Evolutionary conservation across 1,140 invertebrate genomes (phyloP).

Genomic region (Ceratina australensis): DNA sequence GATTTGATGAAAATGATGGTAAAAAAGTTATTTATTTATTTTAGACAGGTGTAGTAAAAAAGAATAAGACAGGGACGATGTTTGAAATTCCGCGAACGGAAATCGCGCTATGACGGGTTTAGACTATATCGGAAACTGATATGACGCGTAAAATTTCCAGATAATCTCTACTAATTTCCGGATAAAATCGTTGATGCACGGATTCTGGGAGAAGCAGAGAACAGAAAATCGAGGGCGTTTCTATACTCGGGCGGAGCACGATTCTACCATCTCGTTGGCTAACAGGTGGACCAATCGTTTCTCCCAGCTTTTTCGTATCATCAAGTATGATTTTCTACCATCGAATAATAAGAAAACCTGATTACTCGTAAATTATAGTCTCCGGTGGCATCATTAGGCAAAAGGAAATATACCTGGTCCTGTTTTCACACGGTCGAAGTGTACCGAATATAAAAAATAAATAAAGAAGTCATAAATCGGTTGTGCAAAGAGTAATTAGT

Average conservation of each 20-base stretch:
- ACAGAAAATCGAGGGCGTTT: conserved; percentile 46
- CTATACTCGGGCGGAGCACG: conserved; percentile 53
- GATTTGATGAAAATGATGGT: too few relatives aligned
- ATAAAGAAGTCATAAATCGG: too few relatives aligned
- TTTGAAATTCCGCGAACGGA: neutral
- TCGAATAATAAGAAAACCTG: conserved; percentile 18
- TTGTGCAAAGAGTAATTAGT: too few relatives aligned
- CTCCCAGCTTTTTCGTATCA: conserved; percentile 38
- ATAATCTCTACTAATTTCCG: conserved; percentile 14
- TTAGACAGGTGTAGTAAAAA: too few relatives aligned
- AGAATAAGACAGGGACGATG: neutral
- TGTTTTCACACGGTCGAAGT: too few relatives aligned
- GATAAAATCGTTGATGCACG: conserved; percentile 26
- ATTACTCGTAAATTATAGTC: too few relatives aligned
- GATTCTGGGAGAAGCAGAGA: neutral
- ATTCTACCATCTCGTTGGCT: conserved; percentile 44
- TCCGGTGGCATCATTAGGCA: neutral
- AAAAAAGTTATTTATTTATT: too few relatives aligned
- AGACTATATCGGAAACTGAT: neutral
- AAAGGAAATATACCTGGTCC: neutral
- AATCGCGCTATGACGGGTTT: neutral
- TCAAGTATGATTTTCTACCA: conserved; percentile 8
- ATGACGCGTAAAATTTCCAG: conserved; percentile 22
- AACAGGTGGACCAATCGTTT: conserved; percentile 53
- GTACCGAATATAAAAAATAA: too few relatives aligned